These are phyloP conservation scores for Junonia oenone DNA, from an alignment of 2,888 invertebrate species.

Conservation along the genomic window DNA sequence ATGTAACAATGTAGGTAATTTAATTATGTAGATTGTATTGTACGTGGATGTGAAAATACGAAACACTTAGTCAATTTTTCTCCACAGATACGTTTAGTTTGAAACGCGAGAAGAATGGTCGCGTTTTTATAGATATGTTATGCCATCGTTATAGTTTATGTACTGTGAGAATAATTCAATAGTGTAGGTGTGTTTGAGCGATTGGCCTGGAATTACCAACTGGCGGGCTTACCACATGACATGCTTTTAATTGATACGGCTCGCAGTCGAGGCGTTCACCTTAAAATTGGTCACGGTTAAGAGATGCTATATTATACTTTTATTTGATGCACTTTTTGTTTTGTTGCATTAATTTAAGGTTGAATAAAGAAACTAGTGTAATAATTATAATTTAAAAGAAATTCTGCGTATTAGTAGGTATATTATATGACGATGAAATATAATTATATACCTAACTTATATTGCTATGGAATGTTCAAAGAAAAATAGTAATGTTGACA, in stretches of 20 bases:
- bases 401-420: no score
- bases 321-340: neutral
- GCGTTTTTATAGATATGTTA: conserved; percentile 2
- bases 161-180: conserved; percentile 22
- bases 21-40: neutral
- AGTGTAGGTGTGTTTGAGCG: neutral
- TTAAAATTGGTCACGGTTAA: conserved; percentile 7
- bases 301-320: neutral
- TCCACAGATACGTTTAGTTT: neutral
- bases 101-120: neutral
- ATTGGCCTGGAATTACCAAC: neutral
- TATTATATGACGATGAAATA: no score
- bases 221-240: neutral
- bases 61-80: neutral
- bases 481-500: no score
- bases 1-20: neutral
- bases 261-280: neutral
- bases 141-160: conserved; percentile 7
- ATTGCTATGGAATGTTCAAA: no score
- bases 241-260: neutral
- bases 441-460: no score
- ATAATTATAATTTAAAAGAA: no score
- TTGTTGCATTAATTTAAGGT: neutral
- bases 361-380: no score
- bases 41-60: neutral